phyloP scores from a whole-genome alignment of 2,113 vertebrate species.

The Natator depressus region DNA sequence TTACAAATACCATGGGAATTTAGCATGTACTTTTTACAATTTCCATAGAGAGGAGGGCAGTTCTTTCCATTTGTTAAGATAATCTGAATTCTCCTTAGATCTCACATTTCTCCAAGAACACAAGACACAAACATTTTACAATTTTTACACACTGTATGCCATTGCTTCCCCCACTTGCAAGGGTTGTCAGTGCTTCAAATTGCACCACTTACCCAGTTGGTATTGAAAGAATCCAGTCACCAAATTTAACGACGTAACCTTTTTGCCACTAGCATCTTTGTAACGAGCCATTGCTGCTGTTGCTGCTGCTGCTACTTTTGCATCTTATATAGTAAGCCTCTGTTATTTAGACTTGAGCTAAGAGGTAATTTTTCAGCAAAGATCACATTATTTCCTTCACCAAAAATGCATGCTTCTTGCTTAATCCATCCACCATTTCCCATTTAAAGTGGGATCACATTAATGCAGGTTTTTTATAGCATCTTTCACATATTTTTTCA shows the following conservation, averaged over 20 bases:
- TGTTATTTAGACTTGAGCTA: constrained; percentile 9
- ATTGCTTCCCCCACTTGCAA: neutral
- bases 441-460: neutral
- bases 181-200: neutral
- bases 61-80: neutral
- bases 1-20: neutral
- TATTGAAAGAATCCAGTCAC: constrained; percentile 81
- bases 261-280: constrained; percentile 77
- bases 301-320: neutral
- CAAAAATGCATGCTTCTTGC: constrained; percentile 8
- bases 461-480: constrained; percentile 55
- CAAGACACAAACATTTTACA: accelerated
- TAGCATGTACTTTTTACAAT: neutral
- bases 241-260: constrained; percentile 77
- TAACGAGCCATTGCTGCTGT: constrained; percentile 74
- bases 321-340: neutral
- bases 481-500: constrained; percentile 17
- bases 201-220: constrained; percentile 82
- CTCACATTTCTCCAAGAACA: neutral
- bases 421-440: constrained; percentile 25
- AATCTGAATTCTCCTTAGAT: neutral
- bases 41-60: neutral
- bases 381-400: neutral
- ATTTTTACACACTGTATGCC: neutral
- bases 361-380: constrained; percentile 32